Evolutionary conservation across 2,113 vertebrate genomes (phyloP), one percentile per base, ranked within the genome.

Genomic region (Microtus oregoni): DNA sequence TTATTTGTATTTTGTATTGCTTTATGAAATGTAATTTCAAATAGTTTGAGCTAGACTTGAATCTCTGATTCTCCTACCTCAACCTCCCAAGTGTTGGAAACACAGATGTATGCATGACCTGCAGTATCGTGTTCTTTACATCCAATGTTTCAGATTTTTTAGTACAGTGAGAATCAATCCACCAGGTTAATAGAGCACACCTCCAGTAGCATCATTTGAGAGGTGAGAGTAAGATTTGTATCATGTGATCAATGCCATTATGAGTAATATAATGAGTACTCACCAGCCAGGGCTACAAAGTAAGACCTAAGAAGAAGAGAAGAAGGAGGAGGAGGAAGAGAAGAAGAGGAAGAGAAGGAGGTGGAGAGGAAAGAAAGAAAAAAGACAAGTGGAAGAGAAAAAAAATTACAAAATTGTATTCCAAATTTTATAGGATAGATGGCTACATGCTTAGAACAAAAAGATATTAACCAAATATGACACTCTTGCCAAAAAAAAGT

Each of bases 301-400:
- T 50, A 65, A 86, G 44, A n/a, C 4, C 41, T 35, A n/a, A 15
- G 30, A 9, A 73, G n/a, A 38, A 24, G 10, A 22, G 28, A 1
- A 50, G 12, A 0, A 83, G 24, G 7, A 6, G 10, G 35, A 19
- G 55, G 20, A 17, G 9, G 44, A 12, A 50, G 28, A 28, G 41
- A 26, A 41, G 0, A 4, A 26, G 2, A 82, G 1, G 1, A 19
- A 41, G 2, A 50, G 13, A 1, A 83, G 24, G 7, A 7, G 10
- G 35, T 58, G 58, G 12, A 9, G 9, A 19, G 32, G 14, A 35
- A 19, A 10, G 17, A 55, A 6, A 44, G 73, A 44, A 26, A 6
- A 24, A 22, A 17, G 32, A 47, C 4, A 13, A 15, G 24, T 20
- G 13, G 9, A 95, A 72, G n/a, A 86, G 24, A 7, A 32, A 19